These are phyloP conservation scores for Sphecodes monilicornis DNA, from an alignment of 2,888 invertebrate species.

Conservation along the genomic window DNA sequence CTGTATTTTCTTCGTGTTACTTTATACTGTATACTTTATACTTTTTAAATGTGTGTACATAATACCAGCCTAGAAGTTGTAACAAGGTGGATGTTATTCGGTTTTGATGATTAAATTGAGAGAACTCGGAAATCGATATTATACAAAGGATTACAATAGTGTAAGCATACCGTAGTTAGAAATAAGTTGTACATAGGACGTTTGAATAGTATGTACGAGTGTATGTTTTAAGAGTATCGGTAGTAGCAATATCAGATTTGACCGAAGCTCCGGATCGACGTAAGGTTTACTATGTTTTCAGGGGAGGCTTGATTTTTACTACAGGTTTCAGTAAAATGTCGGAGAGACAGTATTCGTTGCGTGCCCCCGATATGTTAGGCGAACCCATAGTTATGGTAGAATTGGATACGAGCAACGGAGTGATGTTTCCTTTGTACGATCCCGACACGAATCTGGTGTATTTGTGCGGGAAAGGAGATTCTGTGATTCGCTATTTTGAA, in stretches of 20 bases:
- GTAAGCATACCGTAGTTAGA: conserved; percentile 17
- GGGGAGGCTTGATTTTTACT: conserved; percentile 83
- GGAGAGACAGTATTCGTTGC: conserved; percentile 97
- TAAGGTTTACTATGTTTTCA: conserved; percentile 69
- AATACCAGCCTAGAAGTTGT: conserved; percentile 49
- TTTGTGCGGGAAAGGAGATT: conserved; percentile 99
- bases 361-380: conserved; percentile 94
- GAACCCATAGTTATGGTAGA: conserved; percentile 97
- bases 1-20: conserved; percentile 31
- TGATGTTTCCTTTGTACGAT: conserved; percentile 98
- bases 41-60: conserved; percentile 14
- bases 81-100: conserved; percentile 73
- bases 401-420: conserved; percentile 97
- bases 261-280: conserved; percentile 46
- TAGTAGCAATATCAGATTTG: neutral
- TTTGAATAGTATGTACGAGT: conserved; percentile 31
- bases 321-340: conserved; percentile 98
- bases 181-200: conserved; percentile 39
- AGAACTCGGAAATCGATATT: conserved; percentile 3
- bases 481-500: conserved; percentile 97
- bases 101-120: conserved; percentile 70
- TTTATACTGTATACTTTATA: conserved; percentile 1
- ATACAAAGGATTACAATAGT: conserved; percentile 20
- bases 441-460: conserved; percentile 97
- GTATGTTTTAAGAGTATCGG: conserved; percentile 15